A percentile compares a stretch with the other conserved stretches of the same genome.
phyloP scores from a whole-genome alignment of 2,888 invertebrate species.

The Andrena bucephala region DNA sequence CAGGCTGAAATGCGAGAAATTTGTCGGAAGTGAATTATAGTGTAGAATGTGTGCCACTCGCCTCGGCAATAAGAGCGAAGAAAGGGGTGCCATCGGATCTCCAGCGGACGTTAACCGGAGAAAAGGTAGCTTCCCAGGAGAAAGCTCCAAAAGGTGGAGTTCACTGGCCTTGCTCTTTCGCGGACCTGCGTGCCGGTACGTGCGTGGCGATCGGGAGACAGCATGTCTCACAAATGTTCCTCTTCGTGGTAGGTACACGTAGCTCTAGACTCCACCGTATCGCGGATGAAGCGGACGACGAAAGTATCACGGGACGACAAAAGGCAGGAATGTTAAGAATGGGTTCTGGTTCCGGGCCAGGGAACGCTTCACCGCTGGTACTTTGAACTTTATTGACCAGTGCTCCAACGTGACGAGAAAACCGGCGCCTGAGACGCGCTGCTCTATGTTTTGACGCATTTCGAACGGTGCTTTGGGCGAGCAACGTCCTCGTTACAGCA shows the following conservation, averaged over 20 bases:
- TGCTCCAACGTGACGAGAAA: slow-evolving; percentile 3
- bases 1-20: slow-evolving; percentile 6
- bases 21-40: slow-evolving; percentile 12
- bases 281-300: slow-evolving; percentile 8
- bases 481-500: background rate
- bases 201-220: slow-evolving; percentile 22
- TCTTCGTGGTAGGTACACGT: background rate
- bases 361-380: background rate
- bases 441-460: slow-evolving; percentile 6
- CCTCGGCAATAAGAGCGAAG: slow-evolving; percentile 17
- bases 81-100: slow-evolving; percentile 46
- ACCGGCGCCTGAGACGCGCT: background rate
- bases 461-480: background rate
- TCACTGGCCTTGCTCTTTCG: slow-evolving; percentile 65
- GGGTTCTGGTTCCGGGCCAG: slow-evolving; percentile 18
- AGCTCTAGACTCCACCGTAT: background rate
- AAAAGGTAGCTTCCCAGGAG: slow-evolving; percentile 69
- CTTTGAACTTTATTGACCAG: slow-evolving; percentile 2
- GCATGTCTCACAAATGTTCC: background rate
- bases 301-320: background rate
- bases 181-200: slow-evolving; percentile 7
- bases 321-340: background rate
- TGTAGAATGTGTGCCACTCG: slow-evolving; percentile 51
- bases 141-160: slow-evolving; percentile 74
- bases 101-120: slow-evolving; percentile 58